Percentiles rank a stretch among this genome's conserved stretches.
Evolutionary conservation across 2,888 invertebrate genomes (phyloP).

Genomic region (Limnephilus auricula): DNA sequence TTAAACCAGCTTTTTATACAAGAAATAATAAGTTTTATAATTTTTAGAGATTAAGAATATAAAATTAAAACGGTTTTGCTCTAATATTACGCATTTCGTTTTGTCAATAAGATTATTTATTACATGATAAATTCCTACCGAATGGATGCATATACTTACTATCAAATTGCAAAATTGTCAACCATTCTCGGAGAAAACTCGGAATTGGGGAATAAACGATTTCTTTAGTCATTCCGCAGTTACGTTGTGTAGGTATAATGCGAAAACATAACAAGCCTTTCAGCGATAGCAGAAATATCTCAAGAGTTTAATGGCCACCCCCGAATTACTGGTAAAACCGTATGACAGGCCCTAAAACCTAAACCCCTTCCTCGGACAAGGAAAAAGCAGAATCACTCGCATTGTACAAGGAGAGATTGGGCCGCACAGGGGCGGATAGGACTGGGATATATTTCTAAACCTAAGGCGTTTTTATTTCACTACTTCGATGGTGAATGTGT

Average conservation of each 20-base stretch:
- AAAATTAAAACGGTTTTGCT: too few relatives aligned
- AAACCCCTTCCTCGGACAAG: slow-evolving; percentile 40
- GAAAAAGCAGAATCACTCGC: slow-evolving; percentile 49
- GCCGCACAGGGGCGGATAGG: background rate
- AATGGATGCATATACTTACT: background rate
- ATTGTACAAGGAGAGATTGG: slow-evolving; percentile 33
- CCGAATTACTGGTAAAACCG: slow-evolving; percentile 48
- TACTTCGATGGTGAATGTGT: too few relatives aligned
- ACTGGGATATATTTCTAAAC: background rate
- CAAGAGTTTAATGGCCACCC: slow-evolving; percentile 16
- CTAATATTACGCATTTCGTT: too few relatives aligned
- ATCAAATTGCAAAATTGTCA: background rate
- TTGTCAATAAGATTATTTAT: too few relatives aligned
- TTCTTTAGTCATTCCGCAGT: slow-evolving; percentile 9
- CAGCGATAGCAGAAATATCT: slow-evolving; percentile 38
- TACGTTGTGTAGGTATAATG: slow-evolving; percentile 9
- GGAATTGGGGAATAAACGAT: background rate
- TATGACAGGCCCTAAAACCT: slow-evolving; percentile 42
- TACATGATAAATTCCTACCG: too few relatives aligned
- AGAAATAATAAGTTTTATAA: too few relatives aligned
- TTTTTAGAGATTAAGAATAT: too few relatives aligned
- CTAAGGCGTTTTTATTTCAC: too few relatives aligned
- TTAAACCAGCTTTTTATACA: too few relatives aligned
- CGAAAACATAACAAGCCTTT: slow-evolving; percentile 46
- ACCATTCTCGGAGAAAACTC: background rate